A percentile compares a stretch with the other conserved stretches of the same genome.
Evolutionary conservation across 2,113 vertebrate genomes (phyloP).

Genomic region (Cairina moschata): DNA sequence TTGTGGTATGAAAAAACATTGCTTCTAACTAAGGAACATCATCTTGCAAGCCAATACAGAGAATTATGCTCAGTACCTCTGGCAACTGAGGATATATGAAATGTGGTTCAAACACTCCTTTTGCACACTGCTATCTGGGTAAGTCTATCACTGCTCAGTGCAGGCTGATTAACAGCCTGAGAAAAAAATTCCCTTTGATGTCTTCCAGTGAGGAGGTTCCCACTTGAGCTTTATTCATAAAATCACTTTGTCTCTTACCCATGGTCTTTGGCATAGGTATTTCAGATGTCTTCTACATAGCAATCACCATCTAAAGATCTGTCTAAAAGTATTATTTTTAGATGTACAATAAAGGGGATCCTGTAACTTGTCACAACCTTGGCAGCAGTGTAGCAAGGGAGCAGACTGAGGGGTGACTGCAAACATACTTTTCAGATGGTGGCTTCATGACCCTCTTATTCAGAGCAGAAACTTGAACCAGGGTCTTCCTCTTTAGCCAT

Average conservation of each 20-base stretch:
- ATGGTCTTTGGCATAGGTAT: background rate
- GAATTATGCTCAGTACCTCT: background rate
- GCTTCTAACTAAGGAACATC: background rate
- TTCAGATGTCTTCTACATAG: background rate
- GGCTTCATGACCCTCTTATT: background rate
- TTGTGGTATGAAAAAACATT: background rate
- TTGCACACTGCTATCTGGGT: background rate
- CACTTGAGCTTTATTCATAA: background rate
- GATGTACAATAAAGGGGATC: background rate
- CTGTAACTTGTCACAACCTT: background rate
- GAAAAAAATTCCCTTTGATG: background rate
- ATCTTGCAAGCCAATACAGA: background rate
- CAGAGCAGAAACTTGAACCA: background rate
- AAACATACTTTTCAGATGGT: background rate
- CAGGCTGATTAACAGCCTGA: background rate
- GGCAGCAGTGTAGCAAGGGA: background rate
- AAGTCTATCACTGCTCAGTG: background rate
- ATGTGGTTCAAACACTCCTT: background rate
- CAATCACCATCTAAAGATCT: background rate
- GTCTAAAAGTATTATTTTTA: background rate
- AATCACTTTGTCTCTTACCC: background rate
- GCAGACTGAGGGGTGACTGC: background rate
- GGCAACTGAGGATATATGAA: background rate
- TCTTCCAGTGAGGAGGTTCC: accelerated
- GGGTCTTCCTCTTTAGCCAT: background rate